A percentile compares a stretch with the other conserved stretches of the same genome.
phyloP scores from a whole-genome alignment of 2,113 vertebrate species.

The Atrichornis clamosus region DNA sequence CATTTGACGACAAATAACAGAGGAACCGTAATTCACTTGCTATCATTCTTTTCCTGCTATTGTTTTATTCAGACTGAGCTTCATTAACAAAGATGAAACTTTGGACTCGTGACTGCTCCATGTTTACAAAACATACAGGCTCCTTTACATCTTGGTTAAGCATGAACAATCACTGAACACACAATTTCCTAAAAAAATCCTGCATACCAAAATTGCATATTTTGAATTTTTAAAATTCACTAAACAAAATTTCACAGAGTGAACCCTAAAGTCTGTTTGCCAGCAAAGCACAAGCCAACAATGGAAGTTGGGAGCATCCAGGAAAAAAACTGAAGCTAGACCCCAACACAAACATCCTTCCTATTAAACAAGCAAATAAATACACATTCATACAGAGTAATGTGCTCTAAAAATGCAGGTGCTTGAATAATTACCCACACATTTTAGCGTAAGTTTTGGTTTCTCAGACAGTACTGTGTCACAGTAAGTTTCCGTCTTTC shows the following conservation, averaged over 20 bases:
- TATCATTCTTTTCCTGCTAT: conserved; percentile 53
- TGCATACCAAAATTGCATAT: conserved; percentile 34
- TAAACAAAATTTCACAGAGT: conserved; percentile 37
- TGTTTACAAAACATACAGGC: conserved; percentile 67
- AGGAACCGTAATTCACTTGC: conserved; percentile 10
- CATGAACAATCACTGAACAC: conserved; percentile 16
- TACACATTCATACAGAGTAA: conserved; percentile 6
- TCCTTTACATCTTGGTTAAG: conserved; percentile 51
- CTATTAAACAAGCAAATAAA: conserved; percentile 24
- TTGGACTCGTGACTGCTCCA: conserved; percentile 65
- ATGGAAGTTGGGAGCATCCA: not conserved
- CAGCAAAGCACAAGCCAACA: conserved; percentile 55
- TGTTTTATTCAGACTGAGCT: conserved; percentile 51
- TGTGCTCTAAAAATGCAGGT: conserved; percentile 38
- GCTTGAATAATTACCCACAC: not conserved
- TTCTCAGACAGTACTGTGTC: not conserved
- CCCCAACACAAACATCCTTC: not conserved
- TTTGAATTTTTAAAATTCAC: conserved; percentile 61
- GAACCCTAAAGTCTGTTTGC: conserved; percentile 46
- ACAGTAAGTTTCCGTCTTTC: not conserved
- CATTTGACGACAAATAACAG: conserved; percentile 1
- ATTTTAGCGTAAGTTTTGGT: not conserved
- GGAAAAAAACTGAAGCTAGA: not conserved
- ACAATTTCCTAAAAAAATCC: conserved; percentile 44
- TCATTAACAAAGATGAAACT: conserved; percentile 65